Evolutionary conservation across 1,140 invertebrate species (phyloP), one percentile per base, ranked within the genome.

Genomic region (Orchestia grillus): DNA sequence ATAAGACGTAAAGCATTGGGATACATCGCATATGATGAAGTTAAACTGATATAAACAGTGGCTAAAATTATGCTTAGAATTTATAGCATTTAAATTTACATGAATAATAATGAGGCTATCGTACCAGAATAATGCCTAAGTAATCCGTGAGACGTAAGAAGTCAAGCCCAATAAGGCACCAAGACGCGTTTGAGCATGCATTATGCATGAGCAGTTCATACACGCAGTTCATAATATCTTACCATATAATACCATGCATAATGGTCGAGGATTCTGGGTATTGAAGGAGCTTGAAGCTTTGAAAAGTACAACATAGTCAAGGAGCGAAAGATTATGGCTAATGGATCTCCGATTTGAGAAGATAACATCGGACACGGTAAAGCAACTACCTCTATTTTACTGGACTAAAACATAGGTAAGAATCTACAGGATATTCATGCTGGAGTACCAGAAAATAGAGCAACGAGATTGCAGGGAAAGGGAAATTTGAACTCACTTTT

Each of bases 341-440:
- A 94, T 94, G 92, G 88, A 44, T 94, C 92, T n/a, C 43, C 40
- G 92, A 94, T 94, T 94, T 44, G 92, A 94, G 44, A 42, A n/a
- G 92, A 94, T 94, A 94, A 94, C 92, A 47, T 94, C 92, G 19
- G 88, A 90, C 88, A 90, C 43, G 88, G 36, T 90, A 16, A 90
- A 90, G 88, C 88, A 44, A 90, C 43, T 41, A 43, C 88, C 88
- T 90, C 88, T 44, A 19, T 90, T 90, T 90, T 90, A 90, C 88
- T 90, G 15, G 11, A 90, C 88, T 90, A 42, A 44, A 90, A 90
- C 42, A 90, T 44, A 41, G 43, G n/a, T 44, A 44, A 42, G 88
- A 90, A 90, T 42, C 88, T 11, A 42, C 36, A 90, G 43, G 42
- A 77, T 53, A 19, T 77, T 77, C 62, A 77, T 36, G 11, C 15